Base-by-base conservation (phyloP, 2,888 invertebrate genomes). In the Melinaea marsaeus region DNA sequence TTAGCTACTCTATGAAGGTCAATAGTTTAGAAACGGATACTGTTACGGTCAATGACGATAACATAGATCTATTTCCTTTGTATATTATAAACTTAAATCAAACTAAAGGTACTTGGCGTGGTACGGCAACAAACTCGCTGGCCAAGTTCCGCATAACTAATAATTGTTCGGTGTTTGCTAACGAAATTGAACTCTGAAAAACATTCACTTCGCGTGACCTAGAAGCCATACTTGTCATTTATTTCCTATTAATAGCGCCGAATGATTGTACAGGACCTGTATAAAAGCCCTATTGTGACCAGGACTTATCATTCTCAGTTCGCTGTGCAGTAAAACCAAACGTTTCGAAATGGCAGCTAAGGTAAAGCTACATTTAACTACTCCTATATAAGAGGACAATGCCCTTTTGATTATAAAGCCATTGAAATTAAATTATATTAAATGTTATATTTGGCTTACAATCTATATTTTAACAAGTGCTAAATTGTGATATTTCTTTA, bases 331-430 rank as follows among this genome's bases (percentile, higher is more conserved):
- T 77, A 71, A 82, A 82, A 80, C 77, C 79, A 81, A 79, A 83
- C 84, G 79, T 79, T 78, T 80, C 82, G 78, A 86, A 89, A 90
- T 90, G 90, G 88, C 88, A 83, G 85, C 88, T 83, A 90, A 90
- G 90, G 90, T 90, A 83, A 72, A 66, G 65, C 54, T 62, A 55
- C 47, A 58, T 63, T 69, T 60, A 65, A 62, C 51, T 42, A 58
- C 32, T 57, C 47, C 32, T 3, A 60, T 9, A 57, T 1, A 22
- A 57, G 22, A 51, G 59, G 57, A 60, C 57, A 57, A 42, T 46
- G 13, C 37, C 51, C 54, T 48, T 56, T 61, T 56, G 37, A 7
- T 34, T n/a, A 45, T 13, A 46, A 60, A 45, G 46, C 35, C 37
- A 37, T 59, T 42, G 42, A n/a, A 35, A 60, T 35, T 33, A 35